Conservation (phyloP, 2,113 vertebrate species). For the Poeciliopsis prolifica region DNA sequence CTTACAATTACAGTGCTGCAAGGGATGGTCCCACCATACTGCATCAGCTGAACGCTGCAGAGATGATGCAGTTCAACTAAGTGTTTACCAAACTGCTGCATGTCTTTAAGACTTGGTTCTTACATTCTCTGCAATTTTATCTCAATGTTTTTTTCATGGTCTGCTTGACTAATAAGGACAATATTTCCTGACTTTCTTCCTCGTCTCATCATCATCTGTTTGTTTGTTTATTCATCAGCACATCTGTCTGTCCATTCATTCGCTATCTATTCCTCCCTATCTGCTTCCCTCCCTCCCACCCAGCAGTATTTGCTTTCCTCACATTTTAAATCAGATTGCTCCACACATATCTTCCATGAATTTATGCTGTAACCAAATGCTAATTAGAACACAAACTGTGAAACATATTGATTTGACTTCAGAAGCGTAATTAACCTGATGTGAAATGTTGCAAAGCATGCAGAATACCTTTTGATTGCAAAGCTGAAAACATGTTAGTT, state of each 20-base stretch:
- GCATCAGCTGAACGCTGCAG: slow-evolving; percentile 38
- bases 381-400: not conserved
- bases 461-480: not conserved
- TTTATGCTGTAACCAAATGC: not conserved
- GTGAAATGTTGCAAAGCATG: not conserved
- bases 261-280: too few species aligned
- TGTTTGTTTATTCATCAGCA: not conserved
- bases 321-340: too few species aligned
- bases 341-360: not conserved
- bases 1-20: slow-evolving; percentile 13
- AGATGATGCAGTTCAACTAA: slow-evolving; percentile 5
- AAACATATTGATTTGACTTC: not conserved
- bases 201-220: not conserved
- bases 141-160: not conserved
- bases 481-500: not conserved
- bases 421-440: not conserved
- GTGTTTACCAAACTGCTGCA: slow-evolving; percentile 13
- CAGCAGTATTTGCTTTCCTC: too few species aligned
- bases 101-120: slow-evolving; percentile 7
- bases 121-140: not conserved
- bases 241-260: not conserved
- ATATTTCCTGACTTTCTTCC: not conserved
- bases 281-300: too few species aligned
- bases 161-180: not conserved
- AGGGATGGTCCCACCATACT: slow-evolving; percentile 9